Base-by-base conservation (phyloP, 2,797 vertebrate genomes). In the Sphenopsis melanotis region DNA sequence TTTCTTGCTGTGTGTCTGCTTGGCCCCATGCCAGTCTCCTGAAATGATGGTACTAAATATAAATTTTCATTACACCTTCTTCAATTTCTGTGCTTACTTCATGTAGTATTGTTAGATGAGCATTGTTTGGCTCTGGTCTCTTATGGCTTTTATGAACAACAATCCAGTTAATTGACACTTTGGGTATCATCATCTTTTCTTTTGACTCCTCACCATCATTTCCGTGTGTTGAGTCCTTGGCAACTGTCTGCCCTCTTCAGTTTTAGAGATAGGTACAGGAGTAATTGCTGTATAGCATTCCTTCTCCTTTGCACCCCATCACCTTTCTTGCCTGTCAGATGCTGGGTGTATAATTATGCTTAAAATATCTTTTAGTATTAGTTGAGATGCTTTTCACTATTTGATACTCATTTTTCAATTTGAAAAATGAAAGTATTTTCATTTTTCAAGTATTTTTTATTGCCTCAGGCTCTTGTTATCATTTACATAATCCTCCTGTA, bases 331-430 rank as follows among this genome's bases (percentile, higher is more conserved):
- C 86, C 94, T 95, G 95, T 94, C 92, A 90, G 56, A 94, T 94
- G 50, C 80, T 94, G 91, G 74, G 77, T 94, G 79, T 95, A 86
- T 96, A 96, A 97, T 97, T 98, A 95, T 78, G 87, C 97, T 96
- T 97, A 96, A 97, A 97, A 95, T 94, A 83, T 90, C 95, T 84
- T 95, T 96, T 95, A 70, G 36, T 95, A 96, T 97, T 95, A 93
- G 83, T 90, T 92, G 87, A 95, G 92, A 97, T 92, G 89, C 63
- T 97, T 95, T 94, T 84, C 71, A 27, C 55, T 95, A 37, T 94
- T 95, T 96, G 72, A 95, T 96, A 76, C 88, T 95, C 74, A 81
- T 96, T 96, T 97, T 96, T 95, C 78, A 97, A 93, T 96, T 94
- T 92, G 83, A 27, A 55, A 55, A 55, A n/a, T n/a, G 53, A 55